A percentile compares a stretch with the other conserved stretches of the same genome.
Conservation (phyloP, 2,797 vertebrate genomes). For the Sebastes elongatus region DNA sequence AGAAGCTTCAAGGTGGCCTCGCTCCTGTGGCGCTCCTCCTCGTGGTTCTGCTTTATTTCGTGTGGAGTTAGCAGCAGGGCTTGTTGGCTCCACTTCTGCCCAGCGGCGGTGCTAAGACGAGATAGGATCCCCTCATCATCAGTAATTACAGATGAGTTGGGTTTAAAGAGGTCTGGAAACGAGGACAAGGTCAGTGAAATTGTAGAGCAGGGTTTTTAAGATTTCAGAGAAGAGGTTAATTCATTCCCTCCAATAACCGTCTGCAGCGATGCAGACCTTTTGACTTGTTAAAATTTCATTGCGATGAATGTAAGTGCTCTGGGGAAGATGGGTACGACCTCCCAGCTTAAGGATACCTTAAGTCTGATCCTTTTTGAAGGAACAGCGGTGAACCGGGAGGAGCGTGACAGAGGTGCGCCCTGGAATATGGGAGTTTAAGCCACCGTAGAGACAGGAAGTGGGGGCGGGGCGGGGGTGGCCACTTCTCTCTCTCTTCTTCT, state of each 20-base stretch:
- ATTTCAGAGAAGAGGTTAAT: constrained; percentile 12
- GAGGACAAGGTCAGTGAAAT: constrained; percentile 6
- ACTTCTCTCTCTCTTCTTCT: neutral
- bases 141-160: constrained; percentile 7
- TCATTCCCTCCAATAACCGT: constrained; percentile 21
- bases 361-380: constrained; percentile 15
- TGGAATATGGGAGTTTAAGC: constrained; percentile 21
- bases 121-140: neutral
- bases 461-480: neutral
- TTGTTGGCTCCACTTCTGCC: constrained; percentile 15
- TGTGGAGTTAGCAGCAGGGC: neutral
- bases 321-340: constrained; percentile 30
- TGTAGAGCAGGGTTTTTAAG: constrained; percentile 1
- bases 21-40: constrained; percentile 30
- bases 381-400: constrained; percentile 26
- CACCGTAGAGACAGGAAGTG: constrained; percentile 43
- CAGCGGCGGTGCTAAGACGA: neutral
- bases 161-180: constrained; percentile 1
- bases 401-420: constrained; percentile 47
- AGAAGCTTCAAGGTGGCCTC: constrained; percentile 31
- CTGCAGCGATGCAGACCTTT: constrained; percentile 16
- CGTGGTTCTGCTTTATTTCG: neutral
- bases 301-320: constrained; percentile 3
- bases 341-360: constrained; percentile 23
- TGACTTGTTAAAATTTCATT: constrained; percentile 43